Percentiles rank a stretch among this genome's conserved stretches.
These are phyloP conservation scores for Syngnathus typhle DNA, from an alignment of 2,113 vertebrate genomes.

Conservation along the genomic window DNA sequence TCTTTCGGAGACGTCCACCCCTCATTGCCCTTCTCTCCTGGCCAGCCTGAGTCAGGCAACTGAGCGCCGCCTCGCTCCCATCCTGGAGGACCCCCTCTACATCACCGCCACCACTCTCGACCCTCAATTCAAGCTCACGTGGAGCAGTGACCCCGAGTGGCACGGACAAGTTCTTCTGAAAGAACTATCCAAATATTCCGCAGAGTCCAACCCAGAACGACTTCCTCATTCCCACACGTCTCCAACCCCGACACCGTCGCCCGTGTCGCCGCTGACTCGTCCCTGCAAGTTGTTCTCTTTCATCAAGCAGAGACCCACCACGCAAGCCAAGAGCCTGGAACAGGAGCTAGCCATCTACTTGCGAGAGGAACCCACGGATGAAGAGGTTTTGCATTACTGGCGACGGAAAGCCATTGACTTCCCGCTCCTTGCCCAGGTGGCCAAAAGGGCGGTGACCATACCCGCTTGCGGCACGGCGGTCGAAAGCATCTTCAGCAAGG, in stretches of 20 bases:
- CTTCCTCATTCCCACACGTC: constrained; percentile 56
- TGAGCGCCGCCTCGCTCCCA: constrained; percentile 61
- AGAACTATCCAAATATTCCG: constrained; percentile 68
- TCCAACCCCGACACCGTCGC: constrained; percentile 45
- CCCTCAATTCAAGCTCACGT: constrained; percentile 78
- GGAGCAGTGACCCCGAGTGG: constrained; percentile 75
- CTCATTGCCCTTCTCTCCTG: constrained; percentile 63
- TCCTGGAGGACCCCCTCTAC: constrained; percentile 73
- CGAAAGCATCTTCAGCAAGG: constrained; percentile 64
- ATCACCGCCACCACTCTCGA: constrained; percentile 73
- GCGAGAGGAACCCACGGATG: constrained; percentile 72
- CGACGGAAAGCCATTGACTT: constrained; percentile 74
- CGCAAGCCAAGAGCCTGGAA: constrained; percentile 73
- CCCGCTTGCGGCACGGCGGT: constrained; percentile 69
- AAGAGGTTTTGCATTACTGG: constrained; percentile 75
- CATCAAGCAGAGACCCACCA: constrained; percentile 73
- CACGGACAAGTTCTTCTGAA: constrained; percentile 71
- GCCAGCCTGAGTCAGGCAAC: constrained; percentile 64
- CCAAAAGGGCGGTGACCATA: constrained; percentile 72
- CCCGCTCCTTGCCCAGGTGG: constrained; percentile 71
- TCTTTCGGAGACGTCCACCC: constrained; percentile 66
- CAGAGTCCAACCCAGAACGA: constrained; percentile 53
- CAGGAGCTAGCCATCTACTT: constrained; percentile 73
- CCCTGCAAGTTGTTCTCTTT: constrained; percentile 76
- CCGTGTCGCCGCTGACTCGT: constrained; percentile 61